Conservation (phyloP, 2,113 vertebrate species). For the Thunnus thynnus region DNA sequence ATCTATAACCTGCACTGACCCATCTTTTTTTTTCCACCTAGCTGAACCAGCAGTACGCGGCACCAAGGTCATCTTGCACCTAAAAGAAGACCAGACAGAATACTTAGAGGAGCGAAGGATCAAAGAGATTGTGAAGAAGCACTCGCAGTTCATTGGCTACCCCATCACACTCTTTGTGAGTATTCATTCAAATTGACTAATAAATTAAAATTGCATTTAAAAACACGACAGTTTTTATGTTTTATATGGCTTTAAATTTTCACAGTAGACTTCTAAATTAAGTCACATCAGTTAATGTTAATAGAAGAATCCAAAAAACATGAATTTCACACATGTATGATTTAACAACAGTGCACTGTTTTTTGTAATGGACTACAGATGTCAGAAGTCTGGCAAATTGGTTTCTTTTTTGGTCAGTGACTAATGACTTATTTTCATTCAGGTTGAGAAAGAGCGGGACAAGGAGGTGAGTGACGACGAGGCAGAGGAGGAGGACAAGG, state of each 20-base stretch:
- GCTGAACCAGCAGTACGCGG: constrained; percentile 84
- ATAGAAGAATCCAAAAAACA: neutral
- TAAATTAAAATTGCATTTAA: neutral
- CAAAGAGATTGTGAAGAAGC: constrained; percentile 89
- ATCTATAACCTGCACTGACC: neutral
- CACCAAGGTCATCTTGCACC: constrained; percentile 85
- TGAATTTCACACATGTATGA: too few species aligned
- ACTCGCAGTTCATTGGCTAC: constrained; percentile 90
- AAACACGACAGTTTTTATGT: neutral
- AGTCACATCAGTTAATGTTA: neutral
- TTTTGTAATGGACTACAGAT: too few species aligned
- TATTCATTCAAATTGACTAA: neutral
- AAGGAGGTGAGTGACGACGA: constrained; percentile 96
- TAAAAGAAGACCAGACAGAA: constrained; percentile 88
- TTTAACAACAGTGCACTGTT: neutral
- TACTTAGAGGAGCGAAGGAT: constrained; percentile 85
- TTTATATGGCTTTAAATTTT: neutral
- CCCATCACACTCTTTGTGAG: constrained; percentile 89
- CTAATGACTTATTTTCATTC: neutral
- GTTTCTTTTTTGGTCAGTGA: neutral
- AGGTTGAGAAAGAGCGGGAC: constrained; percentile 95
- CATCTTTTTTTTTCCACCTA: constrained; percentile 23
- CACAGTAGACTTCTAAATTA: neutral
- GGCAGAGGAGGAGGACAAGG: constrained; percentile 87
- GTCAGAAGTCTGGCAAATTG: too few species aligned